Base-by-base conservation (phyloP, 2,113 vertebrate genomes). In the Halcyon malimbica region DNA sequence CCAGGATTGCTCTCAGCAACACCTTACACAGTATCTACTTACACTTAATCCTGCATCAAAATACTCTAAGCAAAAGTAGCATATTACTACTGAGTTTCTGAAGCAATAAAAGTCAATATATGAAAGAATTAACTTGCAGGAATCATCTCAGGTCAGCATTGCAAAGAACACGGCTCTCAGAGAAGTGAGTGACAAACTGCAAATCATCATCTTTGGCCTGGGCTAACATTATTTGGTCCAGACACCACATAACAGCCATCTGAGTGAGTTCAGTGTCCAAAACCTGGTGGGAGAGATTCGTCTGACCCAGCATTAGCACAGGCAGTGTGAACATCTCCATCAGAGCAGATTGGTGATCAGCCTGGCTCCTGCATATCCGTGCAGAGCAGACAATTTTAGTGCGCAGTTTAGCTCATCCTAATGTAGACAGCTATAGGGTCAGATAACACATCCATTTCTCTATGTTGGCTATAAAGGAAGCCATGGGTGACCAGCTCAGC, bases 401-500 rank as follows among this genome's bases (percentile, higher is more conserved):
- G 33, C 50, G 81, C n/a, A 37, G 33, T n/a, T 91, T 64, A 44
- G 18, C 15, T 94, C 37, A 31, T 48, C 50, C 63, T 50, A 33
- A 94, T 70, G 8, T 11, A 62, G 41, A 13, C 51, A 78, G 51
- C 9, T 81, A 67, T 31, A 50, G 41, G 73, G 25, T 17, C 23
- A 33, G 57, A 67, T 21, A 87, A 88, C 75, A 94, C 57, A 42
- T 9, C 8, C 13, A 6, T 68, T 74, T 81, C 39, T 59, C 65
- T 46, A 0, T 0, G 0, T 0, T 82, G 60, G 17, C 20, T 71
- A 5, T 81, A 39, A 68, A 87, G 64, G 42, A 89, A 93, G 39
- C 59, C n/a, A 12, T 19, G 86, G 39, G 9, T 73, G 35, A 65
- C 50, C 31, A 70, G 74, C 37, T 73, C 53, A 53, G 21, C 16